Conservation (phyloP, 2,888 invertebrate species). For the Diplazon laetatorius region DNA sequence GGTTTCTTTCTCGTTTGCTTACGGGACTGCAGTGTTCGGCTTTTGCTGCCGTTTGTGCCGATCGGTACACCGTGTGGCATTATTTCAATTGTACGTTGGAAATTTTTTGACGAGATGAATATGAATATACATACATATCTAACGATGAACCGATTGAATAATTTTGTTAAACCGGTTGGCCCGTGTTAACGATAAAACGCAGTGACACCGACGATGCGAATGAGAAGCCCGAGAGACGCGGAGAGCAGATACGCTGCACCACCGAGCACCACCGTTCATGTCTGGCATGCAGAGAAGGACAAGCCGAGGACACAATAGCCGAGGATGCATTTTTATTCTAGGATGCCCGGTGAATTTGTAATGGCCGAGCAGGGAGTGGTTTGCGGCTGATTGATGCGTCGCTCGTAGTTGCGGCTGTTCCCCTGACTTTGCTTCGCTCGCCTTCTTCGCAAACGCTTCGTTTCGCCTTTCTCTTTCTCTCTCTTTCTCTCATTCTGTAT, state of each 20-base stretch:
- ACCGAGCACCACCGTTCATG: constrained; percentile 65
- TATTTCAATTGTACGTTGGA: no score
- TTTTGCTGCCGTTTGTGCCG: no score
- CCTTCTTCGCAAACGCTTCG: constrained; percentile 22
- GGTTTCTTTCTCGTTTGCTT: no score
- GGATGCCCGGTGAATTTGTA: constrained; percentile 72
- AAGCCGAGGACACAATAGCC: constrained; percentile 72
- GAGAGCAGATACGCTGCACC: constrained; percentile 31
- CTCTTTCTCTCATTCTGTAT: constrained; percentile 12
- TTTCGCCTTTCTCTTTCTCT: constrained; percentile 12
- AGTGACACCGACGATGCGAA: constrained; percentile 3
- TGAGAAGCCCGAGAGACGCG: constrained; percentile 13
- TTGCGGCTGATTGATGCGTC: constrained; percentile 48
- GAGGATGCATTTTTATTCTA: constrained; percentile 76
- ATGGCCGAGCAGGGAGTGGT: constrained; percentile 73
- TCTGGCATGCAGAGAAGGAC: constrained; percentile 69
- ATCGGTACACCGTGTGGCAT: no score
- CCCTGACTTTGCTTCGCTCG: constrained; percentile 3
- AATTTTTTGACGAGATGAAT: no score
- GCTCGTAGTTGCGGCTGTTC: constrained; percentile 5
- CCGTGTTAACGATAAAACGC: background rate
- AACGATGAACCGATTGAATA: no score
- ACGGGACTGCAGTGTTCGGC: no score
- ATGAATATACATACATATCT: no score
- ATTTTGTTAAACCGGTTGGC: no score